These are phyloP conservation scores for Dipus sagitta DNA, from an alignment of 2,797 vertebrate species.

Conservation along the genomic window DNA sequence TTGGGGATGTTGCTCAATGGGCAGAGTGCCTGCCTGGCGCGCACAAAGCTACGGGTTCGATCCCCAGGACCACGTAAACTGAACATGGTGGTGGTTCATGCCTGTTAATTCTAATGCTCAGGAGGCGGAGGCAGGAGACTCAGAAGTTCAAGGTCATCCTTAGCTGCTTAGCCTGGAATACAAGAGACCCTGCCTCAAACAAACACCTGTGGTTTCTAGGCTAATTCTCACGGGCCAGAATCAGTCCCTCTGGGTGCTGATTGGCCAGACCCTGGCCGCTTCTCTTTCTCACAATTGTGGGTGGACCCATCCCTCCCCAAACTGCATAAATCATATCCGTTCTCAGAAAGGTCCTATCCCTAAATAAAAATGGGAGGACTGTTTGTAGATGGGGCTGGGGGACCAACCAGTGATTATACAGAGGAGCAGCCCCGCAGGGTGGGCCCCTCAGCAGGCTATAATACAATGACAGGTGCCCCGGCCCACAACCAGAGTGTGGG, in stretches of 20 bases:
- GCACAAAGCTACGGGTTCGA: too few relatives aligned
- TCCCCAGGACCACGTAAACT: too few relatives aligned
- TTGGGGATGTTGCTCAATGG: background rate
- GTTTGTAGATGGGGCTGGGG: background rate
- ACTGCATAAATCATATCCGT: background rate
- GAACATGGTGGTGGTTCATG: too few relatives aligned
- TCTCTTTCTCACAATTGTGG: background rate
- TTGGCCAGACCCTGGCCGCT: background rate
- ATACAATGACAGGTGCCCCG: fast-evolving
- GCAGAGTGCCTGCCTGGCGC: too few relatives aligned
- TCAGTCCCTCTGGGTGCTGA: background rate
- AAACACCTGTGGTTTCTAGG: too few relatives aligned
- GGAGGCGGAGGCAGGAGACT: too few relatives aligned
- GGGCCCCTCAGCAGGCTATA: fast-evolving
- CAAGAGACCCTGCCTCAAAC: too few relatives aligned
- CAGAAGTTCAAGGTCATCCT: too few relatives aligned
- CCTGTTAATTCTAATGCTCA: too few relatives aligned
- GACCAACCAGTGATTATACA: fast-evolving
- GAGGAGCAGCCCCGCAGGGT: too few relatives aligned
- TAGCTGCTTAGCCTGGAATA: too few relatives aligned
- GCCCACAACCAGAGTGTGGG: too few relatives aligned
- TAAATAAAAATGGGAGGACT: background rate
- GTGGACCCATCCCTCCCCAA: background rate
- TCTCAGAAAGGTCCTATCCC: background rate
- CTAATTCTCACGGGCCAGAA: background rate